Evolutionary conservation across 2,797 vertebrate species (phyloP).

Genomic region (Alectoris magna): DNA sequence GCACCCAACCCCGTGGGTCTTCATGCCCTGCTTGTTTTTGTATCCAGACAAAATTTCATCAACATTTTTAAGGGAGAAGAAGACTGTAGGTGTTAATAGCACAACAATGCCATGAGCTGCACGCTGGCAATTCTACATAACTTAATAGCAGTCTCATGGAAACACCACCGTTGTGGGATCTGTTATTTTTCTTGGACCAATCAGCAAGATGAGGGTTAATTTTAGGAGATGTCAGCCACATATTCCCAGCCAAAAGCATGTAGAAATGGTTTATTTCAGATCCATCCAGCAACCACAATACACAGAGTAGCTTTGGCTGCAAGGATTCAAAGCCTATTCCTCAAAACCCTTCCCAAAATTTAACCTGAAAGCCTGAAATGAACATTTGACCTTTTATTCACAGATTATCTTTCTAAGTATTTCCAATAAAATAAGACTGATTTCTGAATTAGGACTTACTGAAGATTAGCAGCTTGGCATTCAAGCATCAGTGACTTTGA

Average conservation of each 20-base stretch:
- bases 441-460: not conserved
- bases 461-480: not conserved
- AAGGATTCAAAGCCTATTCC: not conserved
- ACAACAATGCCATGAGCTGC: accelerated
- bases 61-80: not conserved
- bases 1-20: not conserved
- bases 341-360: not conserved
- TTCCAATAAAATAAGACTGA: not conserved
- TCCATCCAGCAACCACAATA: not conserved
- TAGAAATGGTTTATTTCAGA: not conserved
- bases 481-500: not conserved
- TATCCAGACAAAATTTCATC: not conserved
- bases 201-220: not conserved
- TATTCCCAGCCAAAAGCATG: not conserved
- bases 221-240: not conserved
- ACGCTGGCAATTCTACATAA: not conserved
- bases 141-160: not conserved
- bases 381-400: not conserved
- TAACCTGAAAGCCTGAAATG: not conserved
- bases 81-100: not conserved
- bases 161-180: not conserved
- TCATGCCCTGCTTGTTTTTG: not conserved
- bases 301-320: not conserved
- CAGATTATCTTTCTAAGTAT: not conserved
- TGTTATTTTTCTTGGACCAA: not conserved